Evolutionary conservation across 1,140 invertebrate species (phyloP).

Genomic region (Amphibalanus amphitrite): DNA sequence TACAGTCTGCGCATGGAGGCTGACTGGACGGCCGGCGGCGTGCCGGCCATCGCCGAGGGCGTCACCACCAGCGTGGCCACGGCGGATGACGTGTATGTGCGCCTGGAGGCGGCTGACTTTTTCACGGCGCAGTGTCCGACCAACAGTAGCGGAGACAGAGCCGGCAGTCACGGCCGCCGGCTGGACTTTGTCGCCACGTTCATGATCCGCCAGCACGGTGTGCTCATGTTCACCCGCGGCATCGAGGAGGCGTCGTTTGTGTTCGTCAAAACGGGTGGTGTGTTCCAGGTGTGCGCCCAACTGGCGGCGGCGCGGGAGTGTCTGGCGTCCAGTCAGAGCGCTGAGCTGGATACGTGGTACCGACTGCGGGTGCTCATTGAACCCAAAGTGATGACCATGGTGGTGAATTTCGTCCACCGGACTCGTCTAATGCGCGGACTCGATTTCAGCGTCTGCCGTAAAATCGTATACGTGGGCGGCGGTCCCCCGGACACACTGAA

Average conservation of each 20-base stretch:
- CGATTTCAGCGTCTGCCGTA: background rate
- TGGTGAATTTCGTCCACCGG: background rate
- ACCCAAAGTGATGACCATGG: background rate
- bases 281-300: background rate
- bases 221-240: background rate
- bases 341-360: background rate
- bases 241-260: background rate
- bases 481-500: background rate
- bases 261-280: background rate
- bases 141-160: too few species aligned
- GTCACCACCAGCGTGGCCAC: constrained; percentile 1
- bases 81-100: background rate
- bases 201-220: background rate
- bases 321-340: background rate
- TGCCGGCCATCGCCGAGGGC: background rate
- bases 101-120: background rate
- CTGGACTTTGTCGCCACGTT: background rate
- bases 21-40: background rate
- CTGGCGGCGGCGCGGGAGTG: background rate
- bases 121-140: background rate
- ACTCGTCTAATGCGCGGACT: background rate
- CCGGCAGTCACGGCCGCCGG: background rate
- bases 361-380: background rate
- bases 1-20: background rate
- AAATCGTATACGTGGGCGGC: background rate